phyloP scores from a whole-genome alignment of 2,797 vertebrate genomes.

The Ctenosaura bakeri region DNA sequence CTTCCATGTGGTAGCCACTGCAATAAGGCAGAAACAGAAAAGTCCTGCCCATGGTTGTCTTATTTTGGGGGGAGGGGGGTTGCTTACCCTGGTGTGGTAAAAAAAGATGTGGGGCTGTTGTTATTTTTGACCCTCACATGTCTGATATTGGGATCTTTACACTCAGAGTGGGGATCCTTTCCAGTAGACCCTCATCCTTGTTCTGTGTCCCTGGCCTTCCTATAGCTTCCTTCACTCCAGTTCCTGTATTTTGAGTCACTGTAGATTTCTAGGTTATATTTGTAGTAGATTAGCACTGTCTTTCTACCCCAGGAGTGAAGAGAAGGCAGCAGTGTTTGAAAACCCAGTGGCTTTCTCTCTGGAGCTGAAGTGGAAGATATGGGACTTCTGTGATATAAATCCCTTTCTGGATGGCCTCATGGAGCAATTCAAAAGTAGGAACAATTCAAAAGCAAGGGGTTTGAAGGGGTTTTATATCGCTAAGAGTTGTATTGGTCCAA shows the following conservation, averaged over 20 bases:
- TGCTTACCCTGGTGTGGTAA: too few species aligned
- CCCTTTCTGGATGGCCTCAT: neutral
- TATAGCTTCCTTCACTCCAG: neutral
- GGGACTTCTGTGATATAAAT: too few species aligned
- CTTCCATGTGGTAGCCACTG: too few species aligned
- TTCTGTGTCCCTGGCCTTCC: neutral
- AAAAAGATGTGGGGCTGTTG: neutral
- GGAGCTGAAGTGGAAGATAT: neutral
- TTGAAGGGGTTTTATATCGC: neutral
- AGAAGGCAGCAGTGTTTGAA: neutral
- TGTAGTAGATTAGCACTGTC: too few species aligned
- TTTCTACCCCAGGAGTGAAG: neutral
- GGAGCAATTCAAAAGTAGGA: neutral
- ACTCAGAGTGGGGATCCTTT: neutral
- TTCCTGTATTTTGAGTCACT: neutral
- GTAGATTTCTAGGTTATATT: neutral
- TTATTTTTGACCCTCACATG: neutral
- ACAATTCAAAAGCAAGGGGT: neutral
- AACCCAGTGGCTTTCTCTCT: neutral
- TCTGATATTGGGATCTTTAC: neutral
- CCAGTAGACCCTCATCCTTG: too few species aligned
- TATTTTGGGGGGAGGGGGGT: too few species aligned
- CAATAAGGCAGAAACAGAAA: neutral
- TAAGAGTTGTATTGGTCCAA: neutral
- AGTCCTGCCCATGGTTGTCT: too few species aligned